These are phyloP conservation scores for Enteromius viviparus DNA, from an alignment of 2,797 vertebrate genomes.

Conservation along the genomic window DNA sequence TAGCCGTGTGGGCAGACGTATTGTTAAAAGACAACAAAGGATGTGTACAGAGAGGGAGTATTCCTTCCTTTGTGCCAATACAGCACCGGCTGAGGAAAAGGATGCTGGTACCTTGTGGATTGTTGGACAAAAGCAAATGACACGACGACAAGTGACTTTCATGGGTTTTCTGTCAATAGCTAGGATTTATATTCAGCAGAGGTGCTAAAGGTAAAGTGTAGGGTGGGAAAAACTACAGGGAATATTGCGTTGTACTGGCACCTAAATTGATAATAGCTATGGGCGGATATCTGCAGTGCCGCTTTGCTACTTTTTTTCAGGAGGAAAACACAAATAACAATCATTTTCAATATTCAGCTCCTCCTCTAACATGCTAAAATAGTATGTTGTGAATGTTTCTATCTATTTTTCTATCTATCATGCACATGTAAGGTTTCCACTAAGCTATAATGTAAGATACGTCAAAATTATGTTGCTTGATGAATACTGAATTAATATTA, in stretches of 20 bases:
- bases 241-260: background rate
- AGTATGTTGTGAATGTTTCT: background rate
- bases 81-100: background rate
- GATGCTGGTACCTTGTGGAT: constrained; percentile 30
- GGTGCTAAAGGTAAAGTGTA: constrained; percentile 5
- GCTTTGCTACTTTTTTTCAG: background rate
- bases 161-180: constrained; percentile 29
- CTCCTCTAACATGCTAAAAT: background rate
- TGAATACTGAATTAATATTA: background rate
- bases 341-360: background rate
- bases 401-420: too few relatives aligned
- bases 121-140: constrained; percentile 50
- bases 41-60: constrained; percentile 17
- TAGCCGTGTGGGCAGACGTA: constrained; percentile 12
- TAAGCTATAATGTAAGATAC: background rate
- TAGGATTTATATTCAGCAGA: constrained; percentile 26
- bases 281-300: background rate
- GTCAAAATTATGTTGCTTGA: background rate
- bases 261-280: background rate
- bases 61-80: constrained; percentile 16
- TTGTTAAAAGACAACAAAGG: constrained; percentile 34
- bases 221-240: too few relatives aligned
- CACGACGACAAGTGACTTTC: constrained; percentile 23
- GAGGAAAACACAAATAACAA: background rate
- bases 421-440: background rate